These are phyloP conservation scores for Crotalus horridus DNA, from an alignment of 2,113 vertebrate genomes.

Conservation along the genomic window DNA sequence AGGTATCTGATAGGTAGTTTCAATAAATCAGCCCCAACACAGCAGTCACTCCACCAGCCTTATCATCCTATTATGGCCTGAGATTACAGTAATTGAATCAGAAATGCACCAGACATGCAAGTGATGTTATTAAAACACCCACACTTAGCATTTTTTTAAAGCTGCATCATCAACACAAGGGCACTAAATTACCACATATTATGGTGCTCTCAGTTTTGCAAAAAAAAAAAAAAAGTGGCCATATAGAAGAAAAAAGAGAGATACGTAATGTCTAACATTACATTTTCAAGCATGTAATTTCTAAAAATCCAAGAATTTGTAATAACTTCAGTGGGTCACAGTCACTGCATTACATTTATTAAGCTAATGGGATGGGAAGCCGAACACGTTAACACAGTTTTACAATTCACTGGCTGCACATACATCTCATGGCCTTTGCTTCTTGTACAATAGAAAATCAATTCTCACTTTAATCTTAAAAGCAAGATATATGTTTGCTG, in stretches of 20 bases:
- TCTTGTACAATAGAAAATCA: not conserved
- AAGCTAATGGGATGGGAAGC: conserved; percentile 28
- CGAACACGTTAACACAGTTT: not conserved
- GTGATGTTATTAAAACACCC: conserved; percentile 43
- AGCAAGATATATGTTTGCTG: not conserved
- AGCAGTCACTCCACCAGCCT: not conserved
- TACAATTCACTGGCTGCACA: not conserved
- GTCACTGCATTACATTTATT: conserved; percentile 36
- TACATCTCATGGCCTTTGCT: not conserved
- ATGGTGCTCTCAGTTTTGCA: conserved; percentile 34
- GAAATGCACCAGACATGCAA: conserved; percentile 35
- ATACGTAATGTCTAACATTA: conserved; percentile 28
- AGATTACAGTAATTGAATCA: conserved; percentile 38
- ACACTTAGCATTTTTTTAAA: conserved; percentile 23
- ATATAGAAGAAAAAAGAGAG: conserved; percentile 12
- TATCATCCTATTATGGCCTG: not conserved
- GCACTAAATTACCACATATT: conserved; percentile 50
- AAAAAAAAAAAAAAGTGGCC: conserved; percentile 31
- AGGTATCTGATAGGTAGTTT: conserved; percentile 17
- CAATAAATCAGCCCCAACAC: conserved; percentile 5
- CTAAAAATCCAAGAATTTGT: conserved; percentile 10
- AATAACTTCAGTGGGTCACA: not conserved
- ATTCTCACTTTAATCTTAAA: conserved; percentile 5
- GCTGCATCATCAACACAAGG: conserved; percentile 42
- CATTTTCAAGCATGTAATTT: conserved; percentile 9